These are phyloP conservation scores for Aethes cnicana DNA, from an alignment of 2,888 invertebrate genomes.

Conservation along the genomic window DNA sequence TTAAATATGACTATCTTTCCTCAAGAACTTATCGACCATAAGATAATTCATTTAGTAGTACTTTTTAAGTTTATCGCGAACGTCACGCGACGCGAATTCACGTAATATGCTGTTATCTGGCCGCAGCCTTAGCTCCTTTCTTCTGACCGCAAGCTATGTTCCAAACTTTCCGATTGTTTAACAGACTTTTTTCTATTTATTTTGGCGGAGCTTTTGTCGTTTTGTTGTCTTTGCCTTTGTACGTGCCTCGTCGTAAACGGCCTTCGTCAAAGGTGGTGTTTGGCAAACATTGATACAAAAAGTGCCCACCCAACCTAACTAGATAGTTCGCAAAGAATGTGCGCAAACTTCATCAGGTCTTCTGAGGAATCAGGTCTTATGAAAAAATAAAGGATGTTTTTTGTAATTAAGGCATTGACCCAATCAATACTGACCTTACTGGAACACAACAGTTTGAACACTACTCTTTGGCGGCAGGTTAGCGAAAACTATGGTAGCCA, in stretches of 20 bases:
- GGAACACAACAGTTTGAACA: no score
- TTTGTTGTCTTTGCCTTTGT: conserved; percentile 31
- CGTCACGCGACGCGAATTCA: no score
- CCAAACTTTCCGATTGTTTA: conserved; percentile 38
- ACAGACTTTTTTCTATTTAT: conserved; percentile 40
- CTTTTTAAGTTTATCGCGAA: no score
- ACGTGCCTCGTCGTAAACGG: conserved; percentile 30
- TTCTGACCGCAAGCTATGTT: conserved; percentile 33
- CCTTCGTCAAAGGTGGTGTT: conserved; percentile 25
- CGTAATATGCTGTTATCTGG: no score
- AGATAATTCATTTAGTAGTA: no score
- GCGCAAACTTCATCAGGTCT: neutral
- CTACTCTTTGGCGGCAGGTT: no score
- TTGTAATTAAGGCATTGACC: no score
- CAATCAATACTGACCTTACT: no score
- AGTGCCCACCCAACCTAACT: conserved; percentile 9
- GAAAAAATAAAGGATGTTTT: no score
- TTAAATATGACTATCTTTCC: no score
- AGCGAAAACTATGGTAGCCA: no score
- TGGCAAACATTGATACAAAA: conserved; percentile 30
- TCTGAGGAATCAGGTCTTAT: neutral
- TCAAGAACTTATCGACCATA: no score
- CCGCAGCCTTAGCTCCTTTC: conserved; percentile 13
- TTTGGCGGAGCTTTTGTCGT: conserved; percentile 34
- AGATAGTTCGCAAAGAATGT: neutral